phyloP scores from a whole-genome alignment of 2,888 invertebrate genomes.

The Volucella inflata region DNA sequence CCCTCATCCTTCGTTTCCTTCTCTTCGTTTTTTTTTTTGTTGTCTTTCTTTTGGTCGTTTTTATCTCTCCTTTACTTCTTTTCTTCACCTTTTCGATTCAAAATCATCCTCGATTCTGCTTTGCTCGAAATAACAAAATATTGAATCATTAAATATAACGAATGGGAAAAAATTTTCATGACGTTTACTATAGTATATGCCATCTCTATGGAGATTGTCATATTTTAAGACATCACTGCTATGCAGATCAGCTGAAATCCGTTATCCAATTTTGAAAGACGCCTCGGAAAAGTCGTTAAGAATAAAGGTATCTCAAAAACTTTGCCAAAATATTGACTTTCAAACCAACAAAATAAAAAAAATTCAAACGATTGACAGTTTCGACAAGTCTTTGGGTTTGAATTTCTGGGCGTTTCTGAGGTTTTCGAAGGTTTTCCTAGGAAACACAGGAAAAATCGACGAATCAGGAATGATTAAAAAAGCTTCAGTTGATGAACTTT shows the following conservation, averaged over 20 bases:
- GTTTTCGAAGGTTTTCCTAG: too few species aligned
- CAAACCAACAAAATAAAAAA: too few species aligned
- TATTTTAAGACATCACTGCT: constrained; percentile 49
- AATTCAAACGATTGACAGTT: too few species aligned
- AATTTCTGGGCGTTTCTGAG: too few species aligned
- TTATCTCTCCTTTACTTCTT: constrained; percentile 10
- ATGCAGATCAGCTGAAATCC: constrained; percentile 50
- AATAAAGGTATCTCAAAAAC: too few species aligned
- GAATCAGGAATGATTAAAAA: too few species aligned
- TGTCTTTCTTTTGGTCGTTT: constrained; percentile 1
- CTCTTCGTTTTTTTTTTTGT: constrained; percentile 14
- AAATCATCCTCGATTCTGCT: constrained; percentile 68
- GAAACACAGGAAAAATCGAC: too few species aligned
- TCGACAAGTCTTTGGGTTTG: too few species aligned
- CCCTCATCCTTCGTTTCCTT: not conserved
- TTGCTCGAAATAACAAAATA: constrained; percentile 63
- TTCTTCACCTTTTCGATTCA: constrained; percentile 43
- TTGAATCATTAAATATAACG: constrained; percentile 73
- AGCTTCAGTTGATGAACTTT: too few species aligned
- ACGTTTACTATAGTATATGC: constrained; percentile 55
- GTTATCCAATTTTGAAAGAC: not conserved
- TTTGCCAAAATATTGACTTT: too few species aligned
- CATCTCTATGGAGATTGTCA: constrained; percentile 44
- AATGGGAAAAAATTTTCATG: constrained; percentile 64
- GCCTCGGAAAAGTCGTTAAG: not conserved